Evolutionary conservation across 2,797 vertebrate genomes (phyloP), one percentile per base, ranked within the genome.

Genomic region (Artibeus lituratus): DNA sequence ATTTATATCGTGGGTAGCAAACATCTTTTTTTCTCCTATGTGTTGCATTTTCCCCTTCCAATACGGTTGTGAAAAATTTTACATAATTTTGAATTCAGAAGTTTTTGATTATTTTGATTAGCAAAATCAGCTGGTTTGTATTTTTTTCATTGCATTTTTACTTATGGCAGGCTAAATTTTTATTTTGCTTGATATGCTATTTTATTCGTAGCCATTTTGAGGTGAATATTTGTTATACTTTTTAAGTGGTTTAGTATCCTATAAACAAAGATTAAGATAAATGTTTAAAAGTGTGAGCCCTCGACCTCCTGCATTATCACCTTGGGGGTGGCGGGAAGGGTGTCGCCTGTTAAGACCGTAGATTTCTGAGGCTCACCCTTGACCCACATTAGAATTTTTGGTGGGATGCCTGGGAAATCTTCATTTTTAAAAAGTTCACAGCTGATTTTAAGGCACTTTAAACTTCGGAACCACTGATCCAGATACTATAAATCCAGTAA

Each of bases 71-170:
- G 4, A 62, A 55, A 78, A 35, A 8, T 89, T 76, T 70, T 67
- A 47, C 21, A 16, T 86, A 53, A 72, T 94, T 76, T 91, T 87
- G 74, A 96, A 81, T 85, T 51, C 9, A 65, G 16, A 91, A 81
- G 73, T 78, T 83, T 77, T 86, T 62, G 32, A 49, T 87, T 77
- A 84, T 91, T 93, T 91, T 84, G 70, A 59, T 95, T 55, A 89
- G 76, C 47, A 91, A 92, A 82, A 42, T 69, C 29, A 91, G 59
- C 29, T 32, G 39, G 76, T 91, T 74, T 72, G 1, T 67, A 57
- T 53, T 39, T 29, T 65, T 85, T 84, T 55, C 19, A 29, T 67
- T 95, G 91, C 18, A 24, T 73, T 53, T 80, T 16, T 91, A 32
- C 70, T 44, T 80, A 42, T 26, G 51, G 15, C n/a, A 32, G 87